phyloP scores from a whole-genome alignment of 2,888 invertebrate species.

The Periphyllus acericola region DNA sequence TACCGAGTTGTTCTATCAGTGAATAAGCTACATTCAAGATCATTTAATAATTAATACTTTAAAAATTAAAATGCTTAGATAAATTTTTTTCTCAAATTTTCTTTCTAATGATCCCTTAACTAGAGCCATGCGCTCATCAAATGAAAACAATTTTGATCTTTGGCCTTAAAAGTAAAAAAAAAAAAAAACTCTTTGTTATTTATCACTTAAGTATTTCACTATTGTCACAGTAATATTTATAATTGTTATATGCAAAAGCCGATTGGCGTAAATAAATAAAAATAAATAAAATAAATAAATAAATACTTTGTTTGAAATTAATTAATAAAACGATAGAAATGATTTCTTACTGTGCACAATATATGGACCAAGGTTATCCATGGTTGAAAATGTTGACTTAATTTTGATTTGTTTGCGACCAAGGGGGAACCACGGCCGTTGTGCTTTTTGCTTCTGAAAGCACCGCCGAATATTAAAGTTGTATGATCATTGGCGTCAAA shows the following conservation, averaged over 20 bases:
- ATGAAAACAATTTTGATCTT: too few relatives aligned
- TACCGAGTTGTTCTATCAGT: background rate
- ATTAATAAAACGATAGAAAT: background rate
- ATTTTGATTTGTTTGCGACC: background rate
- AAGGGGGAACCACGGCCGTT: background rate
- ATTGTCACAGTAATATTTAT: too few relatives aligned
- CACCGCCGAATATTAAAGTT: background rate
- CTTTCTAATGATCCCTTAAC: too few relatives aligned
- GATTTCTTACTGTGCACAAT: constrained; percentile 44
- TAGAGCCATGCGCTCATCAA: too few relatives aligned
- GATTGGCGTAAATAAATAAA: too few relatives aligned
- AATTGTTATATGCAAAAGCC: too few relatives aligned
- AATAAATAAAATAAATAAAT: too few relatives aligned
- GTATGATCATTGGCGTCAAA: constrained; percentile 35
- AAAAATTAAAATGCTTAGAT: background rate
- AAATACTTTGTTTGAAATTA: background rate
- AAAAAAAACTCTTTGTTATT: too few relatives aligned
- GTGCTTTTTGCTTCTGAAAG: background rate
- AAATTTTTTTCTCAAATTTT: too few relatives aligned
- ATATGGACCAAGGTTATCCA: constrained; percentile 53
- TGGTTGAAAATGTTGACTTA: background rate
- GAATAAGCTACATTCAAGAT: background rate
- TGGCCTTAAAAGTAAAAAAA: too few relatives aligned
- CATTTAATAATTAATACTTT: background rate
- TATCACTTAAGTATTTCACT: too few relatives aligned